phyloP scores from a whole-genome alignment of 2,888 invertebrate genomes.

The Xiphydria camelus region DNA sequence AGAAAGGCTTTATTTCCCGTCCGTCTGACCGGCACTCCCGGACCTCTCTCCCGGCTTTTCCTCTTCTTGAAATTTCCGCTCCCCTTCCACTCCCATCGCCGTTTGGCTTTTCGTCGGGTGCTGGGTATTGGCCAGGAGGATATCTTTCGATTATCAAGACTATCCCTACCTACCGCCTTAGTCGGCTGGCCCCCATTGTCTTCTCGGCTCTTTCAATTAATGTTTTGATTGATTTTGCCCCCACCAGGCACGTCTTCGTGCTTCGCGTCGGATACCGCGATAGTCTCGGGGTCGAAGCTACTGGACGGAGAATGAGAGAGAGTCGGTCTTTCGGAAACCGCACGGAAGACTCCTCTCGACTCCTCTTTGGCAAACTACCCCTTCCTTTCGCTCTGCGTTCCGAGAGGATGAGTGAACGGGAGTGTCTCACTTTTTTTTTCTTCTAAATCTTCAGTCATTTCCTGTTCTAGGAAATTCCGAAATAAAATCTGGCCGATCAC shows the following conservation, averaged over 20 bases:
- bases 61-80: background rate
- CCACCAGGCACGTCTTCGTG: slow-evolving; percentile 22
- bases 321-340: background rate
- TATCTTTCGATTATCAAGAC: slow-evolving; percentile 56
- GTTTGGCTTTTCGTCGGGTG: slow-evolving; percentile 15
- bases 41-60: background rate
- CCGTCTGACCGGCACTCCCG: slow-evolving; percentile 7
- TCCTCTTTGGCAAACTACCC: slow-evolving; percentile 1
- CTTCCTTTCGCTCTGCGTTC: background rate
- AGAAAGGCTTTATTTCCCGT: slow-evolving; percentile 26
- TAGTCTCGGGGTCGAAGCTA: slow-evolving; percentile 14
- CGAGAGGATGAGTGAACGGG: slow-evolving; percentile 12
- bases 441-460: no score
- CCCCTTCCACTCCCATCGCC: slow-evolving; percentile 14
- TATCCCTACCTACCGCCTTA: slow-evolving; percentile 46
- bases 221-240: slow-evolving; percentile 57
- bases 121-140: slow-evolving; percentile 39
- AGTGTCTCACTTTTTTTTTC: no score
- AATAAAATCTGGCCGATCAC: no score
- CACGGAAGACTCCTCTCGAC: slow-evolving; percentile 7
- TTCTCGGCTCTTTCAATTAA: slow-evolving; percentile 57
- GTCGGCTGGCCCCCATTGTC: slow-evolving; percentile 48
- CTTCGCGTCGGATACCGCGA: slow-evolving; percentile 22
- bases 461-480: no score
- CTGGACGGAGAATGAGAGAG: slow-evolving; percentile 8